Percentiles rank a stretch among this genome's conserved stretches.
These are phyloP conservation scores for Euborellia annulipes DNA, from an alignment of 1,140 invertebrate genomes.

Conservation along the genomic window DNA sequence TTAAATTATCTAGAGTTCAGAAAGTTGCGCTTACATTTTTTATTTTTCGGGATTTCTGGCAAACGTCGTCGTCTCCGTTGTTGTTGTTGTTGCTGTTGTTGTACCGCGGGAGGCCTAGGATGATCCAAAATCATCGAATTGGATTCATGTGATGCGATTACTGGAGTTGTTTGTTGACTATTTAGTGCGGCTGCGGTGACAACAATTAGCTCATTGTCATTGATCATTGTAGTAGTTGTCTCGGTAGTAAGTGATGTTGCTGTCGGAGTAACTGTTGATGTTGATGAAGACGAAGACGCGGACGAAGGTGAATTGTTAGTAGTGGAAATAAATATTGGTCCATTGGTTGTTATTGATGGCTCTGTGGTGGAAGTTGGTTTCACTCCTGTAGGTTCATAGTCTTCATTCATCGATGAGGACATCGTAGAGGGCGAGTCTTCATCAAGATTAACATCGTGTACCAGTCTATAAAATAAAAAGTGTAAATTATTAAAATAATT, in stretches of 20 bases:
- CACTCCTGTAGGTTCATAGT: slow-evolving; percentile 19
- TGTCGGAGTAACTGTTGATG: slow-evolving; percentile 22
- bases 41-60: slow-evolving; percentile 74
- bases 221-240: background rate
- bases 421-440: slow-evolving; percentile 59
- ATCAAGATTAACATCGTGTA: slow-evolving; percentile 58
- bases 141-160: slow-evolving; percentile 16
- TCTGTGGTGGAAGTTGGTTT: slow-evolving; percentile 16
- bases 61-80: slow-evolving; percentile 56
- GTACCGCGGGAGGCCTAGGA: slow-evolving; percentile 17
- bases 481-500: no score
- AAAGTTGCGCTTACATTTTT: slow-evolving; percentile 48
- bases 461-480: slow-evolving; percentile 35
- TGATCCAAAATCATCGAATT: slow-evolving; percentile 24
- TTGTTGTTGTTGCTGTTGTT: slow-evolving; percentile 20
- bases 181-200: slow-evolving; percentile 22
- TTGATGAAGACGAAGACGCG: slow-evolving; percentile 17
- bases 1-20: background rate
- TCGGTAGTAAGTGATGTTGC: background rate
- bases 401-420: slow-evolving; percentile 51
- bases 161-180: slow-evolving; percentile 19
- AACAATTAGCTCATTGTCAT: slow-evolving; percentile 23
- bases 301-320: slow-evolving; percentile 19
- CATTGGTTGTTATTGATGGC: background rate
- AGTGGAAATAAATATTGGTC: slow-evolving; percentile 25